Evolutionary conservation across 2,888 invertebrate species (phyloP), one percentile per base, ranked within the genome.

Genomic region (Junonia oenone): DNA sequence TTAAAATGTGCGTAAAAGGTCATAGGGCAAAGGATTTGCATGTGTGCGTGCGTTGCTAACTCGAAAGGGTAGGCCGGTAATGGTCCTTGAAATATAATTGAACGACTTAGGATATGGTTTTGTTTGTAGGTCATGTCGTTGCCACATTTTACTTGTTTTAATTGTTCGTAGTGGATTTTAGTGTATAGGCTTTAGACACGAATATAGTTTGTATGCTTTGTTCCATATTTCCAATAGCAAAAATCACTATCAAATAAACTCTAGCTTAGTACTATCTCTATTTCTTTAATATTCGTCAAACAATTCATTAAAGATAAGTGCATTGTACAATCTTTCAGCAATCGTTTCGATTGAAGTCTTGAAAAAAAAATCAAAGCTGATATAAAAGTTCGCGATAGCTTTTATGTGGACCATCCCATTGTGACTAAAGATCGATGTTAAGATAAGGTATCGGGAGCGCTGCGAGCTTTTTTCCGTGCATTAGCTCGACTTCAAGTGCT

Each of bases 401-500:
- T 40, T 43, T 22, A 26, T 43, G 26, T 43, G 11, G 17, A 40
- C 19, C 13, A 43, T 6, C 26, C 43, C 22, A 45, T 53, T 53
- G 40, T 47, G 29, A 31, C 9, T 11, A 38, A 14, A 53, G 46
- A 53, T 48, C 29, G 22, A 43, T 13, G 31, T 14, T 43, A 45
- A 76, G 73, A 76, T 73, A 71, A 67, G 70, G 40, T 19, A 43
- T 73, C 64, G 63, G 68, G 67, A 71, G 68, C 69, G 71, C 69
- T 65, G 69, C 68, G 67, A 71, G 73, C 68, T 75, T 78, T 78
- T 72, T 70, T 71, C 69, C 74, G 82, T 83, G 80, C 85, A 74
- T 82, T 82, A 79, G 80, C 81, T 73, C 76, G 75, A 75, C 75
- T 77, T 73, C 76, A 76, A 81, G 80, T 79, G 78, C 75, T 76